phyloP scores from a whole-genome alignment of 1,140 invertebrate genomes.

The Nephila pilipes region DNA sequence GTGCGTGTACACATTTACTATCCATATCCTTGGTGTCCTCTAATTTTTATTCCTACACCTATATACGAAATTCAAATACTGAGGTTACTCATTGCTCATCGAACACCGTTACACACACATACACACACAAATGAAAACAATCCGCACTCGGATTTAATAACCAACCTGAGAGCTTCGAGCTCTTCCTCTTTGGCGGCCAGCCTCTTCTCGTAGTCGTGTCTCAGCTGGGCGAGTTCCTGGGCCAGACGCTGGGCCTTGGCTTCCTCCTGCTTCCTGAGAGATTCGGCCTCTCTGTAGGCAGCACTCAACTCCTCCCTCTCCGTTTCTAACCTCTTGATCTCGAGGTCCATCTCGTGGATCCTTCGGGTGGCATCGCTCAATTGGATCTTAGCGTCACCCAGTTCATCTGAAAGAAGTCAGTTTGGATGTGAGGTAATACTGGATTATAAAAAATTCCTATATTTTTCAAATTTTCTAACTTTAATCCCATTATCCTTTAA shows the following conservation, averaged over 20 bases:
- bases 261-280: slow-evolving; percentile 96
- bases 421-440: too few species aligned
- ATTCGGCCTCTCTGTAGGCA: slow-evolving; percentile 97
- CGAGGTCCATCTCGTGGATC: slow-evolving; percentile 96
- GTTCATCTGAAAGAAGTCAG: slow-evolving; percentile 89
- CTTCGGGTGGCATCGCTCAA: slow-evolving; percentile 95
- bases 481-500: too few species aligned
- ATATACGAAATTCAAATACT: too few species aligned
- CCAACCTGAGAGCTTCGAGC: slow-evolving; percentile 94
- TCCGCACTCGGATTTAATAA: neutral
- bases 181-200: slow-evolving; percentile 97
- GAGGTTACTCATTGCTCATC: too few species aligned
- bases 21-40: too few species aligned
- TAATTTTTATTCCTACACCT: too few species aligned
- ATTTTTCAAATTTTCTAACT: too few species aligned
- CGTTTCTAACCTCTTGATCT: slow-evolving; percentile 97
- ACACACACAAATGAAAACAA: too few species aligned
- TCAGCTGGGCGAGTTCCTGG: slow-evolving; percentile 92
- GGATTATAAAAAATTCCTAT: too few species aligned
- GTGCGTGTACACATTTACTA: too few species aligned
- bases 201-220: slow-evolving; percentile 95
- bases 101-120: too few species aligned
- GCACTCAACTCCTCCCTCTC: slow-evolving; percentile 97
- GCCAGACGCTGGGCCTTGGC: slow-evolving; percentile 92
- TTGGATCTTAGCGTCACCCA: slow-evolving; percentile 93